phyloP scores from a whole-genome alignment of 2,888 invertebrate species.

The Gibbula magus region DNA sequence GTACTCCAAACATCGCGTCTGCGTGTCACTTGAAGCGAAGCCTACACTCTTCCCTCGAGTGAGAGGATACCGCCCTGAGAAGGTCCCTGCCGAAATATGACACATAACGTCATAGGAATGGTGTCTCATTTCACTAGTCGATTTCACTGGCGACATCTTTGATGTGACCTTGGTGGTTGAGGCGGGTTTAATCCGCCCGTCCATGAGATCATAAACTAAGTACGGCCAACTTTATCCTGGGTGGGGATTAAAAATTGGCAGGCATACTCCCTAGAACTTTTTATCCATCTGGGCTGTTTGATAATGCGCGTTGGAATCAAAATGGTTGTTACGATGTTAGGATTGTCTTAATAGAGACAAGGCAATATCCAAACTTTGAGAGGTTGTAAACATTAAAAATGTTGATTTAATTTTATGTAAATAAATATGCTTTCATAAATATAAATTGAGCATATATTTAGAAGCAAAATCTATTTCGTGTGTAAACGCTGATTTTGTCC shows the following conservation, averaged over 20 bases:
- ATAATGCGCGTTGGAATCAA: no score
- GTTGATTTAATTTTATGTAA: no score
- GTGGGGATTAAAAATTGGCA: not conserved
- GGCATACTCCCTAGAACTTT: not conserved
- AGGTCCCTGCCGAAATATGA: not conserved
- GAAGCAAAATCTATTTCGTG: no score
- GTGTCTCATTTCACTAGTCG: not conserved
- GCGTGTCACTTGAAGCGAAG: not conserved
- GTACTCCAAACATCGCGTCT: not conserved
- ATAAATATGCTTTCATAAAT: no score
- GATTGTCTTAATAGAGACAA: no score
- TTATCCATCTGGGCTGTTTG: no score
- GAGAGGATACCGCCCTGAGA: not conserved
- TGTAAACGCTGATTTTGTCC: no score
- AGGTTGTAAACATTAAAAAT: no score
- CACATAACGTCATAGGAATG: not conserved
- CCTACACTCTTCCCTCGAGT: not conserved
- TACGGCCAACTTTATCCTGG: not conserved
- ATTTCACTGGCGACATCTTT: conserved; percentile 8
- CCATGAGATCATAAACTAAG: not conserved
- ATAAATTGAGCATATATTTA: no score
- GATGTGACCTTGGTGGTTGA: not conserved
- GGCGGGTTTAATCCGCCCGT: not conserved
- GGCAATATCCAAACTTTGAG: no score
- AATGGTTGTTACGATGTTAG: no score